Percentiles rank a stretch among this genome's conserved stretches.
Evolutionary conservation across 2,888 invertebrate species (phyloP).

Genomic region (Andrena trimmerana): DNA sequence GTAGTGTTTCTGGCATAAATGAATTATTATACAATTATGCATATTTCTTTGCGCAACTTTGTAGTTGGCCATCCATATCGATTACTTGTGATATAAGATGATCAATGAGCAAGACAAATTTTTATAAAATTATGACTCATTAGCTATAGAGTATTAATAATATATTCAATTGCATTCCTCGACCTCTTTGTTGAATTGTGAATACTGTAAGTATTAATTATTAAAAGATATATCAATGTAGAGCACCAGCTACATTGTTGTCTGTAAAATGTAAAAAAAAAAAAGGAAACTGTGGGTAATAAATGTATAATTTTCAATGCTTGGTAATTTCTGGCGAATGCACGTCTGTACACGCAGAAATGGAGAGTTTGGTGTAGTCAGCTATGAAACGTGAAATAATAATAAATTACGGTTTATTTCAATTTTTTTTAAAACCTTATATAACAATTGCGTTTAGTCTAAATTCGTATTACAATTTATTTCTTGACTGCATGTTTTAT

Average conservation of each 20-base stretch:
- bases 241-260: conserved; percentile 47
- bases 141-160: conserved; percentile 49
- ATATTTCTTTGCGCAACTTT: conserved; percentile 41
- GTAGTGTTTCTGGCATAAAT: conserved; percentile 96
- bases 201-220: conserved; percentile 69
- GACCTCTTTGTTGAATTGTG: conserved; percentile 61
- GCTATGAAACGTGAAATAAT: conserved; percentile 68
- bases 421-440: conserved; percentile 80
- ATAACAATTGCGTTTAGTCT: conserved; percentile 79
- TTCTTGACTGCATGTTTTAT: conserved; percentile 25
- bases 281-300: conserved; percentile 63
- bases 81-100: conserved; percentile 62
- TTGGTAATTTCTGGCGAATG: conserved; percentile 23
- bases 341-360: not conserved
- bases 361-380: not conserved
- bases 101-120: conserved; percentile 56
- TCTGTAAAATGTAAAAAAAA: conserved; percentile 62
- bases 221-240: conserved; percentile 56
- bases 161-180: conserved; percentile 69
- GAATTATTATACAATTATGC: conserved; percentile 31
- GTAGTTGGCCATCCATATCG: conserved; percentile 61
- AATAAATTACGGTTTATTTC: conserved; percentile 84
- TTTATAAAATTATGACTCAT: conserved; percentile 63
- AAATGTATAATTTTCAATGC: conserved; percentile 70
- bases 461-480: conserved; percentile 66